A percentile compares a stretch with the other conserved stretches of the same genome.
These are phyloP conservation scores for Drosophila incognita DNA, from an alignment of 2,888 invertebrate species.

Conservation along the genomic window DNA sequence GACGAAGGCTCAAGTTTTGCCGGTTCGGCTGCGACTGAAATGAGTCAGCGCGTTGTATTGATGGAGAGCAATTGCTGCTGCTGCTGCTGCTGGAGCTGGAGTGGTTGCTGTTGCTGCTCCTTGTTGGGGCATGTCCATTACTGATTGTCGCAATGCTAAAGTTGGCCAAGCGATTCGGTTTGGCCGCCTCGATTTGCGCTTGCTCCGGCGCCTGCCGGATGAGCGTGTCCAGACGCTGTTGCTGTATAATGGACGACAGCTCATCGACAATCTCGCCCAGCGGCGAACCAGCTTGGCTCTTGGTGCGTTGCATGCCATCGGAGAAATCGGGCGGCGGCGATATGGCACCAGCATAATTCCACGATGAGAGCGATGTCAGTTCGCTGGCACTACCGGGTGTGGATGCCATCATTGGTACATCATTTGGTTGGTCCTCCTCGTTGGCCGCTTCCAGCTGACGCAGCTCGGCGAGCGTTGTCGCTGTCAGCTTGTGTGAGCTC, in stretches of 20 bases:
- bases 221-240: slow-evolving; percentile 77
- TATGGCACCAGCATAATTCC: slow-evolving; percentile 83
- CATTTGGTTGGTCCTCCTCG: slow-evolving; percentile 13
- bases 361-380: slow-evolving; percentile 71
- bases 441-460: slow-evolving; percentile 23
- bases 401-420: slow-evolving; percentile 3
- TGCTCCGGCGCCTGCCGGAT: slow-evolving; percentile 67
- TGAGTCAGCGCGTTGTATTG: slow-evolving; percentile 81
- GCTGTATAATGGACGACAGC: slow-evolving; percentile 74
- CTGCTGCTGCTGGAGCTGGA: slow-evolving; percentile 15
- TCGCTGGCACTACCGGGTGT: slow-evolving; percentile 65
- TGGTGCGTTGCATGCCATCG: slow-evolving; percentile 58
- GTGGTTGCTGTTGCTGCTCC: neutral
- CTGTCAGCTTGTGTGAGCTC: slow-evolving; percentile 62
- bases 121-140: slow-evolving; percentile 9
- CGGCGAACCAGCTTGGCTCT: slow-evolving; percentile 51
- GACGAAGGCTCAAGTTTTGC: slow-evolving; percentile 17
- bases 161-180: slow-evolving; percentile 81
- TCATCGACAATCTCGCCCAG: slow-evolving; percentile 81
- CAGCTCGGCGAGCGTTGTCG: slow-evolving; percentile 49
- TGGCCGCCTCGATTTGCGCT: slow-evolving; percentile 75
- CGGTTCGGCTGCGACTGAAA: slow-evolving; percentile 71
- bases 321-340: slow-evolving; percentile 84
- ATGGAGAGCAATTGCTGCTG: slow-evolving; percentile 26
- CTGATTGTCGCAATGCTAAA: slow-evolving; percentile 75